A percentile compares a stretch with the other conserved stretches of the same genome.
Evolutionary conservation across 2,113 vertebrate species (phyloP).

Genomic region (Mesocricetus auratus): DNA sequence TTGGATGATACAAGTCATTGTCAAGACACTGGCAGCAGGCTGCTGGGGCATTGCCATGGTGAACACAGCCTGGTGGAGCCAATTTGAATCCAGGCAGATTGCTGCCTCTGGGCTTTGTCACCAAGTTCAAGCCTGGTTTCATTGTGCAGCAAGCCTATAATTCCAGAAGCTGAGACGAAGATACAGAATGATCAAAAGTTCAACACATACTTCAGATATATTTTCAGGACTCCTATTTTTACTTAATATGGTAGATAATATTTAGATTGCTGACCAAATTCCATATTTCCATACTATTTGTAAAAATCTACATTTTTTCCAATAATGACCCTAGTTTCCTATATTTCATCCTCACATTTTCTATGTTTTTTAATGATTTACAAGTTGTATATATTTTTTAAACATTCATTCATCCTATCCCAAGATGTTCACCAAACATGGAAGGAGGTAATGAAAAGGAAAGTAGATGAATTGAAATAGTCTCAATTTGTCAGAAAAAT

Average conservation of each 20-base stretch:
- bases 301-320: neutral
- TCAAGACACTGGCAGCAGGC: neutral
- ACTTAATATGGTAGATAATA: neutral
- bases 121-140: neutral
- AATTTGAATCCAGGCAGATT: neutral
- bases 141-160: neutral
- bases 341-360: no score
- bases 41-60: neutral
- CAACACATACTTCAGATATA: neutral
- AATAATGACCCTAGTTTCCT: neutral
- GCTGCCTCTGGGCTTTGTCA: neutral
- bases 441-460: neutral
- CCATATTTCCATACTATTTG: neutral
- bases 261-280: neutral
- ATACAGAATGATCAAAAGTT: neutral
- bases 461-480: neutral
- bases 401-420: neutral
- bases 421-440: neutral
- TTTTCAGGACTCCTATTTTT: neutral
- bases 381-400: neutral
- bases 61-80: neutral
- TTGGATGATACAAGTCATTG: neutral
- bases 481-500: neutral
- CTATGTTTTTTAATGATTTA: neutral
- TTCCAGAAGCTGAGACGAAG: neutral